Conservation (phyloP, 2,113 vertebrate species). For the Catharus minimus region DNA sequence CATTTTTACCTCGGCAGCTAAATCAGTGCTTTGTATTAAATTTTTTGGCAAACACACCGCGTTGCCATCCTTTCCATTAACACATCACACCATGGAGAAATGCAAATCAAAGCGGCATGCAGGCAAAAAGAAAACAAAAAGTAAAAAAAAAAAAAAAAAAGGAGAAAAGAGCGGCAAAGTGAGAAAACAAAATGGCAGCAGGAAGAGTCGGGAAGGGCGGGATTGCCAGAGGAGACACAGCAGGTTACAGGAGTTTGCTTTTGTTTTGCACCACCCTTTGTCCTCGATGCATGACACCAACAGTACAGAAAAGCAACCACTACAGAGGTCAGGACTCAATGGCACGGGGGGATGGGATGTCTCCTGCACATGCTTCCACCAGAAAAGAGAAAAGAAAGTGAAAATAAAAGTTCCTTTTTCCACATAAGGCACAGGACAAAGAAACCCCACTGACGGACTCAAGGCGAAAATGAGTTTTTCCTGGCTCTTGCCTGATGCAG, state of each 20-base stretch:
- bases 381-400: not conserved
- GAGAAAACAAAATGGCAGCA: slow-evolving; percentile 32
- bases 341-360: slow-evolving; percentile 51
- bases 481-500: slow-evolving; percentile 81
- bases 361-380: slow-evolving; percentile 77
- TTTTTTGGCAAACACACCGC: slow-evolving; percentile 57
- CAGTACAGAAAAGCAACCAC: slow-evolving; percentile 65
- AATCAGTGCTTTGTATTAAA: slow-evolving; percentile 72
- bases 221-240: slow-evolving; percentile 66
- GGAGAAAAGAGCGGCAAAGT: not conserved
- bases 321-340: slow-evolving; percentile 37
- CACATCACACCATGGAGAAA: slow-evolving; percentile 66
- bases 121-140: slow-evolving; percentile 8
- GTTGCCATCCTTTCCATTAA: slow-evolving; percentile 66
- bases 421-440: slow-evolving; percentile 98
- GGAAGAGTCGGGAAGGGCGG: slow-evolving; percentile 21
- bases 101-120: slow-evolving; percentile 76
- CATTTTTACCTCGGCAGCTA: slow-evolving; percentile 65
- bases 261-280: slow-evolving; percentile 67
- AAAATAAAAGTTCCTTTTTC: slow-evolving; percentile 86
- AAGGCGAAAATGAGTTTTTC: slow-evolving; percentile 73
- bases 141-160: too few relatives aligned
- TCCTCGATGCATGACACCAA: slow-evolving; percentile 71
- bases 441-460: slow-evolving; percentile 85
- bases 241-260: slow-evolving; percentile 39